Conservation (phyloP, 2,113 vertebrate genomes). For the Pholis gunnellus region DNA sequence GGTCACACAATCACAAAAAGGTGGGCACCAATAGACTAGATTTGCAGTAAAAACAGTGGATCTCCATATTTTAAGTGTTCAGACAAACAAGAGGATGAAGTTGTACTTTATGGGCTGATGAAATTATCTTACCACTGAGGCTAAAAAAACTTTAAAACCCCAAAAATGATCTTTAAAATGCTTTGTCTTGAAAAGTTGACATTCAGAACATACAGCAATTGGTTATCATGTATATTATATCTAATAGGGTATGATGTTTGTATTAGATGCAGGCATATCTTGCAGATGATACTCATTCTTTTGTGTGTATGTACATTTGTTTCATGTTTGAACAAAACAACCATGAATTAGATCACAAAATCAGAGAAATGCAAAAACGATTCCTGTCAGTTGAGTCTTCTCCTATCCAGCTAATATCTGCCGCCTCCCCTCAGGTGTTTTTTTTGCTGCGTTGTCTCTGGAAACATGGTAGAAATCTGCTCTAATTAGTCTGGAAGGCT, state of each 20-base stretch:
- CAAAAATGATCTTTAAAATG: neutral
- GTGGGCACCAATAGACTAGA: neutral
- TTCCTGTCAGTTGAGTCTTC: constrained; percentile 9
- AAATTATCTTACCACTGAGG: neutral
- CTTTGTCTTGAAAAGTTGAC: neutral
- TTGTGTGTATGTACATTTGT: neutral
- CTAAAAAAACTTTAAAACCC: neutral
- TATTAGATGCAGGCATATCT: neutral
- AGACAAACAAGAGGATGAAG: neutral
- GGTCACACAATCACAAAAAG: neutral
- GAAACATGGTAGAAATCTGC: constrained; percentile 45
- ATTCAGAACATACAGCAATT: neutral
- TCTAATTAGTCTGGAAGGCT: constrained; percentile 66
- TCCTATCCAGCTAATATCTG: constrained; percentile 25
- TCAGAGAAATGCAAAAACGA: neutral
- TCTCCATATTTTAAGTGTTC: neutral
- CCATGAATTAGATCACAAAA: neutral
- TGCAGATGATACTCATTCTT: neutral
- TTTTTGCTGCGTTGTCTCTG: constrained; percentile 29
- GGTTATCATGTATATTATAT: neutral
- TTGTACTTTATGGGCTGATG: neutral
- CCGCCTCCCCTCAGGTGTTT: constrained; percentile 29
- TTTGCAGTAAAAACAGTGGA: neutral
- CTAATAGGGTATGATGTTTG: neutral
- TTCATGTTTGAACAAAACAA: neutral